These are phyloP conservation scores for Apostichopus californicus DNA, from an alignment of 35 echinoderm and acorn worm species.

Conservation along the genomic window DNA sequence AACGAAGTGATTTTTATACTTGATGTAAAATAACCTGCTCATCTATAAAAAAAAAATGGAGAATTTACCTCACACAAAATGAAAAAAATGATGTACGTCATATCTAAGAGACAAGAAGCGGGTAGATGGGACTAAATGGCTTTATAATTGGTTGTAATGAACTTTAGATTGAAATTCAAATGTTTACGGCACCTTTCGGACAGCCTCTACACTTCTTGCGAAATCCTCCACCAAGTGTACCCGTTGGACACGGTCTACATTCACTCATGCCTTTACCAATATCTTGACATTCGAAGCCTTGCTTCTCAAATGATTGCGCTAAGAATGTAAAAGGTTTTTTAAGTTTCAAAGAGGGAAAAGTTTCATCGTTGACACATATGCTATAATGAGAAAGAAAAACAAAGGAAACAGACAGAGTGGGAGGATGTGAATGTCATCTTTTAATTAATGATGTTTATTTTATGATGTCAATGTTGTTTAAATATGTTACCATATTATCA, in stretches of 20 bases:
- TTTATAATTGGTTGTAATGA: neutral
- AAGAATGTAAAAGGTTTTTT: neutral
- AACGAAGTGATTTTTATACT: too few species aligned
- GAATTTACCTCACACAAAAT: too few species aligned
- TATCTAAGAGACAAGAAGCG: neutral
- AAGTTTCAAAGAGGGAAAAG: neutral
- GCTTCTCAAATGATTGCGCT: neutral
- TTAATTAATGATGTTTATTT: too few species aligned
- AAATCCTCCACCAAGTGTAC: neutral
- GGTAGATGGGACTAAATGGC: neutral
- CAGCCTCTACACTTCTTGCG: neutral
- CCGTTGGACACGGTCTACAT: neutral
- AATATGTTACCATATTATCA: too few species aligned
- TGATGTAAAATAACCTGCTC: too few species aligned
- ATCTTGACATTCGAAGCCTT: neutral
- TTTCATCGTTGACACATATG: slow-evolving; percentile 1
- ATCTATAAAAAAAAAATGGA: too few species aligned
- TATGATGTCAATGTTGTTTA: too few species aligned
- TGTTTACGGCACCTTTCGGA: neutral
- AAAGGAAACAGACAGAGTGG: too few species aligned
- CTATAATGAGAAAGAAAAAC: neutral
- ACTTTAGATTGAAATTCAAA: neutral
- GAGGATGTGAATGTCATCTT: too few species aligned
- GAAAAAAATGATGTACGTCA: neutral
- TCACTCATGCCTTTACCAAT: neutral